Base-by-base conservation (phyloP, 2,797 vertebrate species). In the Pseudochaenichthys georgianus region DNA sequence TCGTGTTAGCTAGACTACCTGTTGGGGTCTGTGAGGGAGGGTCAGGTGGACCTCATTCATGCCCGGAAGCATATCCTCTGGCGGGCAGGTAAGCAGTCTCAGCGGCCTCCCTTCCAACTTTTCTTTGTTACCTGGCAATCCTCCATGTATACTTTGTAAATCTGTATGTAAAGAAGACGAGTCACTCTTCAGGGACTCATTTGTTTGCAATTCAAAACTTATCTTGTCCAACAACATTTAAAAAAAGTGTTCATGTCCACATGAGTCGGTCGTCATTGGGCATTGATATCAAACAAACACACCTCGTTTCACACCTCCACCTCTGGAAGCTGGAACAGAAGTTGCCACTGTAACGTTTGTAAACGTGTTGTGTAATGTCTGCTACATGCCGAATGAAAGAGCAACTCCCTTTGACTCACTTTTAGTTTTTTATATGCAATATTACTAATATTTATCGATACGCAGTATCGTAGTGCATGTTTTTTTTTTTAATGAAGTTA, bases 21-120 rank as follows among this genome's bases (percentile, higher is more conserved):
- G 83, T 2, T 1, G n/a, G 23, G 84, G 61, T 73, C 45, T 60
- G 2, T 45, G 23, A 48, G 60, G 61, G 9, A 64, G 16, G 5
- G 0, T 1, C 74, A 82, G 90, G 85, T 87, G 77, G 83, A 55
- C 7, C 0, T 13, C 41, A 13, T 51, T 45, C 42, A 23, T 63
- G 57, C 5, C 43, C n/a, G 48, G 38, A 59, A 75, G 60, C 15
- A 0, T 62, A 15, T 61, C 47, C 16, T 13, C 57, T 15, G 31
- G 65, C 15, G 48, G 45, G 28, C 62, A 64, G 80, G 60, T 75
- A 54, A 67, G 7, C 9, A 19, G 16, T 23, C 9, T 5, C 42
- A 8, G 5, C 31, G 21, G 13, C 48, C 19, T 3, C 48, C 7
- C 0, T 31, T 28, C 1, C 6, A 42, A 9, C 13, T 31, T 13